Evolutionary conservation across 2,888 invertebrate species (phyloP), one percentile per base, ranked within the genome.

Genomic region (Ornithoptera priamus): DNA sequence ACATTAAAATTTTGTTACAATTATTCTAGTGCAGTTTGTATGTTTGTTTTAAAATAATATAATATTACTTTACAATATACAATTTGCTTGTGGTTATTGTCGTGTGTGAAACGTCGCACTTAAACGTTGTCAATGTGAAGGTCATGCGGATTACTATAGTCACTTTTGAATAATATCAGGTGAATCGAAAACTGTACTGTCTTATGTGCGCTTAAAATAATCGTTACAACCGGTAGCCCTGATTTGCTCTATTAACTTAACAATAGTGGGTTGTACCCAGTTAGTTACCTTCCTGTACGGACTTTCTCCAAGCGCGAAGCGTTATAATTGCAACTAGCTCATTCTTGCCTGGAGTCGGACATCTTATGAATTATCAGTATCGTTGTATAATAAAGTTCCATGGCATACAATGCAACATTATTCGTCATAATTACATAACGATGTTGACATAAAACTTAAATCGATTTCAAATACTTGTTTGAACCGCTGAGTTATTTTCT

Each of bases 231-330:
- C 76, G 78, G 80, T 81, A 81, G 77, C 81, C 80, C 76, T 80
- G 80, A 76, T 84, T 80, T 86, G 85, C 85, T 88, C 85, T 78
- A 85, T 86, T 88, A 86, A 78, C 76, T 77, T 75, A 78, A 76
- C 83, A 85, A 86, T 88, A 82, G 79, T 78, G 74, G 80, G 81
- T 82, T 82, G 74, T 76, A 76, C 80, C 80, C 78, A 82, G 75
- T 83, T 83, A 82, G 22, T 22, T 22, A 22, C 75, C 71, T 78
- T 78, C 77, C 76, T 78, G 76, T 80, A 79, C 74, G 70, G 75
- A 84, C 86, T 89, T 88, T 88, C 87, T 83, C 84, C 79, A 75
- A 75, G 74, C 67, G 77, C 56, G 56, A 64, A 69, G 64, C 62
- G 24, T 30, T 18, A 53, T 36, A 60, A 58, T 59, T 42, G 58